Evolutionary conservation across 1,140 invertebrate genomes (phyloP), one percentile per base, ranked within the genome.

Genomic region (Aphidius ervi): DNA sequence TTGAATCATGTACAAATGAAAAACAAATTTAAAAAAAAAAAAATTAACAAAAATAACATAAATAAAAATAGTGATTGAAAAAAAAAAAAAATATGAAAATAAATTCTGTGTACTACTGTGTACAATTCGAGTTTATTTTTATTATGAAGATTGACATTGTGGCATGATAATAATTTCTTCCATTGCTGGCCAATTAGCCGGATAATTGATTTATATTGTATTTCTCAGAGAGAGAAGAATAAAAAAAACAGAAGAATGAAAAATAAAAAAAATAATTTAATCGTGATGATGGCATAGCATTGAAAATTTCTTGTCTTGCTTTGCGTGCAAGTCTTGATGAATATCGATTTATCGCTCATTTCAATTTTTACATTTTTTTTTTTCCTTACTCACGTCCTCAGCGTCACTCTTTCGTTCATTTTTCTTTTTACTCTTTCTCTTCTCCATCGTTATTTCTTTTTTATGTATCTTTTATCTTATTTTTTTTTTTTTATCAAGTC

Each of bases 261-360:
- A 16, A 16, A 16, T 16, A 56, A 46, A 52, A 48, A 46, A 61
- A 37, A 46, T 40, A 39, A 20, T 37, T 5, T 40, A 53, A 31
- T 20, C 48, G 48, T 40, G 39, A 53, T 53, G 16, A 16, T 10
- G 5, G 6, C 8, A 7, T 31, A 47, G 41, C 49, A 50, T n/a
- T 41, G 46, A 6, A 39, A 6, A 31, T 53, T 10, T 53, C 41
- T 52, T 59, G 23, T 52, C 58, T 59, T 59, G 49, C 48, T 50
- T 6, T 9, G 16, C 49, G 16, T 59, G 31, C 47, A 23, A 48
- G 41, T 9, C 47, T 9, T 10, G n/a, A 20, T 16, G 37, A 40
- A 23, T 55, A 61, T 61, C 54, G 60, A 62, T 62, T 62, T 62
- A 62, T 56, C 60, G 60, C 39, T 57, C 40, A 56, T 57, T 52